A percentile compares a stretch with the other conserved stretches of the same genome.
Evolutionary conservation across 2,888 invertebrate genomes (phyloP).

Genomic region (Lamproptera curius): DNA sequence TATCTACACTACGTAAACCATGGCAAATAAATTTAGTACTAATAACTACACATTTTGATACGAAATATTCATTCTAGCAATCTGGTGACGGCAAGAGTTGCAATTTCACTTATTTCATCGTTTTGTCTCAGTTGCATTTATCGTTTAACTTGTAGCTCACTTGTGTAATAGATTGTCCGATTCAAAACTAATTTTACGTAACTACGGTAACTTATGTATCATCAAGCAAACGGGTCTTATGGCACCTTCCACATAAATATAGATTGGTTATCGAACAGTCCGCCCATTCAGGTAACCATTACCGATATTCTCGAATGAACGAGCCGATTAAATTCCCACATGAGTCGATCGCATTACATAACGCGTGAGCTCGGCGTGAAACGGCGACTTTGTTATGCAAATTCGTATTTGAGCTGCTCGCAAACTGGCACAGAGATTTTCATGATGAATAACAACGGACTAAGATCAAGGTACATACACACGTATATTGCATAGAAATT

Average conservation of each 20-base stretch:
- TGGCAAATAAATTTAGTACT: too few species aligned
- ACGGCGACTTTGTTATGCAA: slow-evolving; percentile 21
- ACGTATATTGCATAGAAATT: too few species aligned
- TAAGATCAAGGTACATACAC: slow-evolving; percentile 18
- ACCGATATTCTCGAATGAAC: slow-evolving; percentile 16
- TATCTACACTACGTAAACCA: too few species aligned
- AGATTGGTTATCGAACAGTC: not conserved
- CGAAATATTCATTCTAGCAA: too few species aligned
- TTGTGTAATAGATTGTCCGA: too few species aligned
- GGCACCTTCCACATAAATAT: not conserved
- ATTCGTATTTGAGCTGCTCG: slow-evolving; percentile 18
- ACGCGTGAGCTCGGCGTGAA: slow-evolving; percentile 11
- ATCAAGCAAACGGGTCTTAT: not conserved
- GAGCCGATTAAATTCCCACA: slow-evolving; percentile 14
- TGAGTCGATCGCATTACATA: slow-evolving; percentile 9
- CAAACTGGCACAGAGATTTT: slow-evolving; percentile 20
- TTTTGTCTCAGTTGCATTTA: too few species aligned
- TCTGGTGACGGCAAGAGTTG: too few species aligned
- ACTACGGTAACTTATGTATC: not conserved
- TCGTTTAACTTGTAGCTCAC: too few species aligned
- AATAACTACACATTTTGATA: too few species aligned
- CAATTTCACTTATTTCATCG: too few species aligned
- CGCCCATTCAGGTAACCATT: slow-evolving; percentile 3
- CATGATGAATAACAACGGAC: slow-evolving; percentile 18
- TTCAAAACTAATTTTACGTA: too few species aligned